Percentiles rank a stretch among this genome's conserved stretches.
Conservation (phyloP, 2,888 invertebrate genomes). For the Volucella zonaria region DNA sequence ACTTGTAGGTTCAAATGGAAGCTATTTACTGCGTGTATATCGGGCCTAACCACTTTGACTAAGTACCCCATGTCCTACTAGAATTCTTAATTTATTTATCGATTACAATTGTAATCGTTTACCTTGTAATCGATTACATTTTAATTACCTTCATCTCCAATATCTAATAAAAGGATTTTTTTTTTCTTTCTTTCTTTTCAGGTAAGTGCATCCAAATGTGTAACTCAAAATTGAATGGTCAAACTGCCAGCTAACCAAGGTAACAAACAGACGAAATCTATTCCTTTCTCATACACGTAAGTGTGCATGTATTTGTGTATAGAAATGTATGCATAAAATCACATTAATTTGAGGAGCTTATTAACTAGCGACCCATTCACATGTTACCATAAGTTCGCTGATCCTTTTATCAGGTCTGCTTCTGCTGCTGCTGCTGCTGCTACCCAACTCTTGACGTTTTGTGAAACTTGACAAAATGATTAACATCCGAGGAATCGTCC, state of each 20-base stretch:
- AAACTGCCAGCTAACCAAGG: too few species aligned
- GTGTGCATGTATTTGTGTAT: neutral
- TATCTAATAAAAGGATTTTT: neutral
- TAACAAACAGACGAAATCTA: too few species aligned
- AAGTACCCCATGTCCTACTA: too few species aligned
- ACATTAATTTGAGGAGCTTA: slow-evolving; percentile 62
- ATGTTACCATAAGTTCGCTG: neutral
- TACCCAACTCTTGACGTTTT: neutral
- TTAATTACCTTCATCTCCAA: neutral
- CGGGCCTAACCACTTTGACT: too few species aligned
- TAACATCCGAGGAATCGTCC: slow-evolving; percentile 47
- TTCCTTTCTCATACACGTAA: neutral
- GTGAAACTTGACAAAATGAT: slow-evolving; percentile 54
- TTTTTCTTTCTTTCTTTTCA: slow-evolving; percentile 7
- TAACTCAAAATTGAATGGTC: too few species aligned
- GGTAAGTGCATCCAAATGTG: slow-evolving; percentile 13
- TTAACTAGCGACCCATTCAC: slow-evolving; percentile 31
- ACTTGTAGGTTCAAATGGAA: too few species aligned
- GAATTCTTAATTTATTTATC: too few species aligned
- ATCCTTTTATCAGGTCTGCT: slow-evolving; percentile 31
- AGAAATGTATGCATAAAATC: slow-evolving; percentile 4
- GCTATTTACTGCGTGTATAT: too few species aligned
- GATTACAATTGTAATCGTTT: too few species aligned
- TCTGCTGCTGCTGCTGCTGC: slow-evolving; percentile 17
- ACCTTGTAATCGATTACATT: neutral